These are phyloP conservation scores for Galago senegalensis DNA, from an alignment of 2,797 vertebrate species.

Conservation along the genomic window DNA sequence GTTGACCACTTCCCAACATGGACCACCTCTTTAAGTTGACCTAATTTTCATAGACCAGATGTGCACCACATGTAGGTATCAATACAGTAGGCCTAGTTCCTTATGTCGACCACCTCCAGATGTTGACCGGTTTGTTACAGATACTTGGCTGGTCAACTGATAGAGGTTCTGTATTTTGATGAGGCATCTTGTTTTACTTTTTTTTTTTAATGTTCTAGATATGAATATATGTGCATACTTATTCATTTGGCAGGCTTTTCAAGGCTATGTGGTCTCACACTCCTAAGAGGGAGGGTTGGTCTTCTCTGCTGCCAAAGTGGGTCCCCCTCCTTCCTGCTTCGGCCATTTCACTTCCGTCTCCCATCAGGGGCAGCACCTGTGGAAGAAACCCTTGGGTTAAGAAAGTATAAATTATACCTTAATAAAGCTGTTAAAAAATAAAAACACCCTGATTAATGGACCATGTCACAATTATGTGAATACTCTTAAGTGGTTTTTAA, in stretches of 20 bases:
- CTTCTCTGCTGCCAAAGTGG: background rate
- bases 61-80: too few species aligned
- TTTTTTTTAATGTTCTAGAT: background rate
- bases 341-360: background rate
- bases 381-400: slow-evolving; percentile 29
- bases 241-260: background rate
- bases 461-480: background rate
- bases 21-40: too few species aligned
- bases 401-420: slow-evolving; percentile 58
- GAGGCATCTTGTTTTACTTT: background rate
- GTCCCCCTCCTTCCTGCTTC: background rate
- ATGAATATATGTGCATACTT: background rate
- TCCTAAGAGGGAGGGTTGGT: background rate
- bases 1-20: too few species aligned
- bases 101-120: too few species aligned
- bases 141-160: too few species aligned
- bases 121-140: too few species aligned
- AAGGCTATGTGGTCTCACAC: too few species aligned
- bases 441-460: slow-evolving; percentile 54
- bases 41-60: too few species aligned
- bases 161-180: background rate
- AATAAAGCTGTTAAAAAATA: slow-evolving; percentile 52
- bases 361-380: background rate
- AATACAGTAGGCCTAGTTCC: too few species aligned
- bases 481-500: slow-evolving; percentile 60